Percentiles rank a stretch among this genome's conserved stretches.
Conservation (phyloP, 2,797 vertebrate species). For the Anolis apletophallus region DNA sequence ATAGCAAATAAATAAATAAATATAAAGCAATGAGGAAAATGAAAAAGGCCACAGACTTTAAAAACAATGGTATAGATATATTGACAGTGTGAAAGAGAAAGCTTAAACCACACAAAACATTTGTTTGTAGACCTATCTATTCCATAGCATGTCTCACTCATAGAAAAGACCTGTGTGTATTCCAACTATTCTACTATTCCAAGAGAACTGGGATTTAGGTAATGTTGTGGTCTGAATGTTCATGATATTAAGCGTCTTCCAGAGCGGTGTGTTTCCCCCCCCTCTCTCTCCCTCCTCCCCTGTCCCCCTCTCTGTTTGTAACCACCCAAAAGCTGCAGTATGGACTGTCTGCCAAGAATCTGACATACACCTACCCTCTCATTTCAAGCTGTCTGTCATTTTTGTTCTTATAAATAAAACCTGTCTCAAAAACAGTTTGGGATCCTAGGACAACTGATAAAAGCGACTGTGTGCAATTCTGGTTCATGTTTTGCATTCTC, state of each 20-base stretch:
- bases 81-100: constrained; percentile 47
- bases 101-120: constrained; percentile 42
- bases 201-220: constrained; percentile 29
- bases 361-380: constrained; percentile 52
- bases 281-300: constrained; percentile 33
- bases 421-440: constrained; percentile 57
- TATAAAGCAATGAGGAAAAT: constrained; percentile 59
- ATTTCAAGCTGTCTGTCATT: constrained; percentile 56
- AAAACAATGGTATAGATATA: constrained; percentile 61
- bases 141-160: not conserved
- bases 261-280: not conserved
- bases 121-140: constrained; percentile 46
- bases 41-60: constrained; percentile 55
- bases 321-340: constrained; percentile 50
- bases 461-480: constrained; percentile 29
- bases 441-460: constrained; percentile 55
- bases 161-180: not conserved
- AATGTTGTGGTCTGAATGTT: constrained; percentile 34
- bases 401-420: constrained; percentile 61
- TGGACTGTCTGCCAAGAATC: constrained; percentile 59
- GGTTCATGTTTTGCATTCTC: constrained; percentile 51
- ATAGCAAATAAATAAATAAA: too few species aligned
- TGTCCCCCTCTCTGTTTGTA: constrained; percentile 34
- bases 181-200: not conserved
- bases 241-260: constrained; percentile 38